Conservation (phyloP, 2,113 vertebrate genomes). For the Psophia crepitans region DNA sequence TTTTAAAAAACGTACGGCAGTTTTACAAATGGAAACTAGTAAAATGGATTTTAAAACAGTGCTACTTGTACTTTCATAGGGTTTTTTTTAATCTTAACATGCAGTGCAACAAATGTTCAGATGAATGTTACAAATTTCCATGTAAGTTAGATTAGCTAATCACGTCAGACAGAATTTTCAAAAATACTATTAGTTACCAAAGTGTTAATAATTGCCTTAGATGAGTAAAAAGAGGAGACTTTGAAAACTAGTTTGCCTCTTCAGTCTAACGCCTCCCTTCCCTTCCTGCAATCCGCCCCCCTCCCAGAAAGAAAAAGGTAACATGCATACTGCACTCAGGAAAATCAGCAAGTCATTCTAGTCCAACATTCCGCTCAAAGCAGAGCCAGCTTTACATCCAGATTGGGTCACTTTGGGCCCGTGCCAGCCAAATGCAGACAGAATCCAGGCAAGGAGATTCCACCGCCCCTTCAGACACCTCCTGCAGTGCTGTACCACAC, state of each 20-base stretch:
- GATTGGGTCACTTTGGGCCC: no score
- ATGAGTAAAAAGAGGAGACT: not conserved
- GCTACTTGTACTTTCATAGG: not conserved
- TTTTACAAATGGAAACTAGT: not conserved
- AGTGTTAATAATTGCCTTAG: not conserved
- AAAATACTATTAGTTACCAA: not conserved
- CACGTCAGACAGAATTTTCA: not conserved
- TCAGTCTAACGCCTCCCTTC: not conserved
- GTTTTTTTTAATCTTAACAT: not conserved
- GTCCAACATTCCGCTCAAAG: not conserved
- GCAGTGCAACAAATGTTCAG: not conserved
- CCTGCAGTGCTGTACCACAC: not conserved
- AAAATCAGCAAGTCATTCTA: not conserved
- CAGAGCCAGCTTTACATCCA: not conserved
- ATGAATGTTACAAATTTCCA: not conserved
- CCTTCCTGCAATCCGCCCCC: no score
- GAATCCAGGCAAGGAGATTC: not conserved
- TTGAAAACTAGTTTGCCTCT: not conserved
- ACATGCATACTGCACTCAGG: no score
- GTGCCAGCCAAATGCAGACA: not conserved
- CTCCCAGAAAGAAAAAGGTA: not conserved
- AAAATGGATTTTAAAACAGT: not conserved
- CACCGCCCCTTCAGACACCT: not conserved
- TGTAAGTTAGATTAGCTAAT: not conserved
- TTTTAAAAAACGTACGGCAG: not conserved